Percentiles rank a stretch among this genome's conserved stretches.
phyloP scores from a whole-genome alignment of 64 coral and sea anemone genomes.

The Actinia equina region DNA sequence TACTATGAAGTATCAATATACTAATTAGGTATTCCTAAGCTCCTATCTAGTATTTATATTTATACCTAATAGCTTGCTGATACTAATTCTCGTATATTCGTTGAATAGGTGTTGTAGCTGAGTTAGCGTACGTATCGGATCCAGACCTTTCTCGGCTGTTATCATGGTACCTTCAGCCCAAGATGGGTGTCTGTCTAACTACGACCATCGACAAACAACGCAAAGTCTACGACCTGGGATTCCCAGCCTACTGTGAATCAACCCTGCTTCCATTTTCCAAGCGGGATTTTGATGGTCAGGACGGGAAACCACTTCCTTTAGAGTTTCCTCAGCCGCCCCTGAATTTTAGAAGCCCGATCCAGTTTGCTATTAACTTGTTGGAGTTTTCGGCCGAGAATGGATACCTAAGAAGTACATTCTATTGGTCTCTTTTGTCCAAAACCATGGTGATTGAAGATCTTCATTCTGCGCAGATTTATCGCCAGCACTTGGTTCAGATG shows the following conservation, averaged over 20 bases:
- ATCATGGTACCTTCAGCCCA: slow-evolving; percentile 76
- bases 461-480: slow-evolving; percentile 69
- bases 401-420: slow-evolving; percentile 53
- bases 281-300: slow-evolving; percentile 59
- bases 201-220: slow-evolving; percentile 69
- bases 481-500: slow-evolving; percentile 74
- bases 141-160: slow-evolving; percentile 63
- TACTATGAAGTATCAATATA: no score
- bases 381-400: slow-evolving; percentile 72
- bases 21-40: no score
- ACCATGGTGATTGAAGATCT: slow-evolving; percentile 77
- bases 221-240: slow-evolving; percentile 70
- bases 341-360: slow-evolving; percentile 57
- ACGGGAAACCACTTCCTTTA: slow-evolving; percentile 58
- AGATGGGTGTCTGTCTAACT: slow-evolving; percentile 73
- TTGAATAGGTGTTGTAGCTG: slow-evolving; percentile 68
- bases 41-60: no score
- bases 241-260: slow-evolving; percentile 70
- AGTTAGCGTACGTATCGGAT: slow-evolving; percentile 76
- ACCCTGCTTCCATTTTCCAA: slow-evolving; percentile 54
- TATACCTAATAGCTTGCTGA: not conserved
- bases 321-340: slow-evolving; percentile 60
- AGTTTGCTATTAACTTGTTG: slow-evolving; percentile 81
- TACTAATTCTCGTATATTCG: not conserved
- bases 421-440: slow-evolving; percentile 71